Evolutionary conservation across 2,888 invertebrate species (phyloP).

Genomic region (Diogma glabrata): DNA sequence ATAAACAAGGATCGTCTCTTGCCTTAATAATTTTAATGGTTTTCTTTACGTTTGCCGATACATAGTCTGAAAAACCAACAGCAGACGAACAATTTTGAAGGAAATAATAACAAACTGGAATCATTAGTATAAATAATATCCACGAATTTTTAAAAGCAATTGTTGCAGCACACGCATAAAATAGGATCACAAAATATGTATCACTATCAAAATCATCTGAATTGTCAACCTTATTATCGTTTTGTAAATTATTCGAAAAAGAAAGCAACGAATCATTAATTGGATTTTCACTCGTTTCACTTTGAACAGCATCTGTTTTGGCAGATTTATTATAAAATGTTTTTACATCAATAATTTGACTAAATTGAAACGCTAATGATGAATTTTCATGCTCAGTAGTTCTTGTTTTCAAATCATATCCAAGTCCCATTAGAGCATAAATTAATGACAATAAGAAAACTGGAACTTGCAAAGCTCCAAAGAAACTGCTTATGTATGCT

Average conservation of each 20-base stretch:
- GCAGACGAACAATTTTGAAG: slow-evolving; percentile 42
- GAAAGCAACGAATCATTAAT: no score
- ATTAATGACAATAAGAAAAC: slow-evolving; percentile 56
- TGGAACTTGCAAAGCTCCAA: slow-evolving; percentile 65
- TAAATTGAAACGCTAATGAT: slow-evolving; percentile 7
- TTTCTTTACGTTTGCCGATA: slow-evolving; percentile 23
- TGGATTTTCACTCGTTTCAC: no score
- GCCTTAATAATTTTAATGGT: no score
- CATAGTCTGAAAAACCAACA: slow-evolving; percentile 42
- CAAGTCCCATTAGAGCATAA: slow-evolving; percentile 53
- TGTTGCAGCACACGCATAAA: slow-evolving; percentile 74
- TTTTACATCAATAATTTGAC: slow-evolving; percentile 8
- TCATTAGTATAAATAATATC: slow-evolving; percentile 62
- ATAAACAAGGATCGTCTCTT: no score
- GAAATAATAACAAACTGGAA: slow-evolving; percentile 63
- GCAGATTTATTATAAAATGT: background rate
- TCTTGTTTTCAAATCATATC: slow-evolving; percentile 29
- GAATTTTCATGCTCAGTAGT: background rate
- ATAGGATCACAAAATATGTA: slow-evolving; percentile 60
- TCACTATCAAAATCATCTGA: slow-evolving; percentile 47
- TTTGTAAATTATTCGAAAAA: no score
- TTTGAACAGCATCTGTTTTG: no score
- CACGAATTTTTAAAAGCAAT: slow-evolving; percentile 79
- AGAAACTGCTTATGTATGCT: slow-evolving; percentile 60
- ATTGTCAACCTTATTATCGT: slow-evolving; percentile 28